Evolutionary conservation across 2,113 vertebrate species (phyloP), one percentile per base, ranked within the genome.

Genomic region (Synodontis membranacea): DNA sequence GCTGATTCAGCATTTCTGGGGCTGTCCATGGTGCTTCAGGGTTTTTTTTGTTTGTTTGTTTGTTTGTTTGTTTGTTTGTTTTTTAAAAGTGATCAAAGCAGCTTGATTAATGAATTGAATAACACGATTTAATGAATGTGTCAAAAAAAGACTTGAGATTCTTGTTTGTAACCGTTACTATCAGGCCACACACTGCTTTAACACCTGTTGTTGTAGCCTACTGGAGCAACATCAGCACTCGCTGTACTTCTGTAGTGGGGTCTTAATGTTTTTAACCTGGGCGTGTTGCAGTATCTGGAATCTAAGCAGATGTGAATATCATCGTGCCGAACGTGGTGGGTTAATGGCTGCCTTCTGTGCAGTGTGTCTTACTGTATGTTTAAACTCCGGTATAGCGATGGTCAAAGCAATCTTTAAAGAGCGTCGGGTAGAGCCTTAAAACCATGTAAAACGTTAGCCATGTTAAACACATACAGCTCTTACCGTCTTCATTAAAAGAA

Each of bases 171-270:
- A 82, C 44, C 62, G 80, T 46, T 82, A 44, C 23, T 39, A 62
- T 37, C 56, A 82, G 80, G 44, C 23, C 80, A 82, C 56, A 62
- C 25, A 46, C 39, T 46, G 80, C 25, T 82, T 58, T 44, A 82
- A 46, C 42, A 82, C 39, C 80, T 44, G 37, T 1, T 62, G 31
- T 44, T 42, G 54, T 42, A 44, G 54, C 37, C 37, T 58, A 60
- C 37, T 82, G 80, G 14, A 82, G 54, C 15, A 42, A 82, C 37
- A 60, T n/a, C 80, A 11, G 37, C 10, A 9, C 37, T 19, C 37
- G 14, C 14, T 46, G 25, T 21, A 39, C n/a, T 39, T 11, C 31
- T 34, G 76, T 74, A 14, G 23, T 74, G 4, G 31, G 44, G 70
- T 31, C 12, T 58, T 80, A 10, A 44, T 60, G 12, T n/a, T 46